Conservation (phyloP, 1,140 invertebrate genomes). For the Atta texana region DNA sequence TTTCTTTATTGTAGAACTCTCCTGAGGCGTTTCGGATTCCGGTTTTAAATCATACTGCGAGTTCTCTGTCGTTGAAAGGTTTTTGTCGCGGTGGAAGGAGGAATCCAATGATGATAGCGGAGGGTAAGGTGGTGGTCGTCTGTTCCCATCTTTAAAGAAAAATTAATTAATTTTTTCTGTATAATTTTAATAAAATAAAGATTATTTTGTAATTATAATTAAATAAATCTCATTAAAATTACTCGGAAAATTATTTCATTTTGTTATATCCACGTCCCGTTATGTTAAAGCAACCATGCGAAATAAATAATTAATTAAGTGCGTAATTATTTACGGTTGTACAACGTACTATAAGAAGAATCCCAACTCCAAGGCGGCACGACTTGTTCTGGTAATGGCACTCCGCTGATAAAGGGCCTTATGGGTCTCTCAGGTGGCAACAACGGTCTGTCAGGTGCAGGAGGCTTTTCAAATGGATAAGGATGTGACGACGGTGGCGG, state of each 20-base stretch:
- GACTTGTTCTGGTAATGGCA: slow-evolving; percentile 91
- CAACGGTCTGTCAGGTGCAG: slow-evolving; percentile 86
- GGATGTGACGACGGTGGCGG: slow-evolving; percentile 83
- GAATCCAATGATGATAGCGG: slow-evolving; percentile 80
- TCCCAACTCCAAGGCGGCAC: slow-evolving; percentile 88
- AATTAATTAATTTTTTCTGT: background rate
- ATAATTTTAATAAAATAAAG: slow-evolving; percentile 25
- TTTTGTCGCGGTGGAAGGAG: slow-evolving; percentile 72
- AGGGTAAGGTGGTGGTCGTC: slow-evolving; percentile 87
- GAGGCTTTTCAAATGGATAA: slow-evolving; percentile 85
- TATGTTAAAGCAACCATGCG: slow-evolving; percentile 4
- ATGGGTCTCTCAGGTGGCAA: slow-evolving; percentile 86
- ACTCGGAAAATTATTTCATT: slow-evolving; percentile 22
- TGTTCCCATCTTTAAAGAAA: slow-evolving; percentile 74
- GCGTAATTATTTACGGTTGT: slow-evolving; percentile 15
- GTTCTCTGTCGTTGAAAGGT: slow-evolving; percentile 67
- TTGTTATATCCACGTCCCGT: background rate
- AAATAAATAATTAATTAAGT: slow-evolving; percentile 36
- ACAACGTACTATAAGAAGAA: slow-evolving; percentile 71
- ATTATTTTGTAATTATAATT: slow-evolving; percentile 1
- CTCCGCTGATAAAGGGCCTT: slow-evolving; percentile 88
- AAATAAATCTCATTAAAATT: slow-evolving; percentile 18
- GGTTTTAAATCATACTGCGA: slow-evolving; percentile 64
- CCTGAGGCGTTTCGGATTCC: slow-evolving; percentile 52
- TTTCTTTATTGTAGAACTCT: slow-evolving; percentile 63